Evolutionary conservation across 2,113 vertebrate species (phyloP).

Genomic region (Aegotheles bennettii): DNA sequence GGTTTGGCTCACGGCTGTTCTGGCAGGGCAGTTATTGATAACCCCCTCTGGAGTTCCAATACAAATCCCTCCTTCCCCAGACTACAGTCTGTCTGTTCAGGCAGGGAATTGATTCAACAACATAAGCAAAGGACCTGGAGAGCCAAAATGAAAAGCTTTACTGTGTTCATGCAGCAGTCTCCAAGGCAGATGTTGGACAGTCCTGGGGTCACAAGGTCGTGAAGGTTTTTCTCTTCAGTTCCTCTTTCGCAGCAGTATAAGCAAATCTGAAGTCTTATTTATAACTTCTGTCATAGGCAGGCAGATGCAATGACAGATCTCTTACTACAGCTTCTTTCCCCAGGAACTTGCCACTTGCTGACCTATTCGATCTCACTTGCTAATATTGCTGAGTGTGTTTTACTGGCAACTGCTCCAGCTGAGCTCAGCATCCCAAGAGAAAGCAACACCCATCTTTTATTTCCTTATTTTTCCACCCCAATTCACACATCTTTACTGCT

Average conservation of each 20-base stretch:
- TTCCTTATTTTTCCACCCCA: background rate
- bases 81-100: background rate
- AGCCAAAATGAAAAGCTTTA: background rate
- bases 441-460: background rate
- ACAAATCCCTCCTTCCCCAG: background rate
- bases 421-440: constrained; percentile 10
- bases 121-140: background rate
- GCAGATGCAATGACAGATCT: background rate
- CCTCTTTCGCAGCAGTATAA: background rate
- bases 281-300: background rate
- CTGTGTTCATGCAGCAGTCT: background rate
- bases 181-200: background rate
- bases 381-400: background rate
- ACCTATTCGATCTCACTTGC: background rate
- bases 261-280: background rate
- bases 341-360: background rate
- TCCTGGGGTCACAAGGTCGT: background rate
- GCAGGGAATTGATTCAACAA: background rate
- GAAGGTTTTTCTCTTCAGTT: background rate
- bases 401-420: background rate
- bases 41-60: background rate
- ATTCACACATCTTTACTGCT: background rate
- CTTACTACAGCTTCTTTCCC: background rate
- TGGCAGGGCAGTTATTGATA: background rate
- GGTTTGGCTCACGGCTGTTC: background rate